These are phyloP conservation scores for Perizoma affinitatum DNA, from an alignment of 2,888 invertebrate genomes.

Conservation along the genomic window DNA sequence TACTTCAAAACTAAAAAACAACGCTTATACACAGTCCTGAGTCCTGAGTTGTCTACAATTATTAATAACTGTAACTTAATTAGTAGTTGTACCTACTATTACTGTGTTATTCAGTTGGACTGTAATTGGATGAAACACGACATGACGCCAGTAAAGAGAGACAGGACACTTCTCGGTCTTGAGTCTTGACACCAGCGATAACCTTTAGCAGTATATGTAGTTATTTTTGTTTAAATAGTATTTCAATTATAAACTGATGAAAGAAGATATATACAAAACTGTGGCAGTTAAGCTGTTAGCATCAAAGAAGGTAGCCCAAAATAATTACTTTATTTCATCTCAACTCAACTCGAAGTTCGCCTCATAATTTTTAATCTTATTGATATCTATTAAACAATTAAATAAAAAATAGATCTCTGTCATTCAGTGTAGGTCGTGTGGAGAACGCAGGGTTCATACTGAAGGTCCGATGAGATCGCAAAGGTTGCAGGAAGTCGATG, in stretches of 20 bases:
- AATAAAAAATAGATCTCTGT: too few relatives aligned
- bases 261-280: too few relatives aligned
- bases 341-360: too few relatives aligned
- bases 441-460: too few relatives aligned
- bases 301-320: too few relatives aligned
- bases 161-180: constrained; percentile 47
- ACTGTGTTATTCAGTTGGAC: constrained; percentile 29
- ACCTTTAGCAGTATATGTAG: constrained; percentile 33
- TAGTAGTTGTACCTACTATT: background rate
- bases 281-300: too few relatives aligned
- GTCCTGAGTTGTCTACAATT: constrained; percentile 14
- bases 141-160: constrained; percentile 46
- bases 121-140: constrained; percentile 44
- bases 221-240: constrained; percentile 18
- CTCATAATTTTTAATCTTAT: too few relatives aligned
- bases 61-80: constrained; percentile 7
- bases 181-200: constrained; percentile 59
- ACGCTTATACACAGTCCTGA: constrained; percentile 2
- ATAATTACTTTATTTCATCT: too few relatives aligned
- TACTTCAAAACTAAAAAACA: constrained; percentile 20
- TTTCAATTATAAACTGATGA: background rate
- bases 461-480: too few relatives aligned
- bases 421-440: too few relatives aligned
- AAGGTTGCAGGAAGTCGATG: too few relatives aligned
- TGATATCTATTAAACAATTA: too few relatives aligned